Conservation (phyloP, 2,113 vertebrate genomes). For the Cavia aperea region DNA sequence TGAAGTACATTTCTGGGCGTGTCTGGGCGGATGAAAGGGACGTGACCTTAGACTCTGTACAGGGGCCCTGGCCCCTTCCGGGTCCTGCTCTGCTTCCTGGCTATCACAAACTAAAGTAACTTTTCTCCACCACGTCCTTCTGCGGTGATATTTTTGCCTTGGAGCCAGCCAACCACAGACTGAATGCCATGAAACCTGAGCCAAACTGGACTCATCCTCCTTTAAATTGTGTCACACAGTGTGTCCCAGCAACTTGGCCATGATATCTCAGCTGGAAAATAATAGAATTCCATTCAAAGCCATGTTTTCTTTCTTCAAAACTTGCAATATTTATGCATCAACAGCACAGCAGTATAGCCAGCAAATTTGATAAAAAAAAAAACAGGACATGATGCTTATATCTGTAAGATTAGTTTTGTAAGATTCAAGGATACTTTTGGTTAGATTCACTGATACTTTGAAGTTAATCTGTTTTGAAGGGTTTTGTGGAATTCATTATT, state of each 20-base stretch:
- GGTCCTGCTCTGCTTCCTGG: background rate
- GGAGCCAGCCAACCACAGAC: background rate
- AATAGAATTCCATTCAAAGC: background rate
- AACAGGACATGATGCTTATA: background rate
- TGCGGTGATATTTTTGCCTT: background rate
- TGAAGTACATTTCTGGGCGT: background rate
- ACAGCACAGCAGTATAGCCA: background rate
- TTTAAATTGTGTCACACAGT: background rate
- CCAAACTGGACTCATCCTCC: background rate
- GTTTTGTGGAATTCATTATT: background rate
- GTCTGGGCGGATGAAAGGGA: background rate
- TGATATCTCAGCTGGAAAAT: background rate
- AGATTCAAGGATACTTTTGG: background rate
- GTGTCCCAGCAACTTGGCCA: background rate
- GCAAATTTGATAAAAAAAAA: background rate
- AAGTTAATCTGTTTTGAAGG: slow-evolving; percentile 5
- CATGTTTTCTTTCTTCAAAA: background rate
- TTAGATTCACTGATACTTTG: slow-evolving; percentile 6
- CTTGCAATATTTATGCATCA: background rate
- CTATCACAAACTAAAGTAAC: background rate
- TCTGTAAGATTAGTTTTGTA: background rate
- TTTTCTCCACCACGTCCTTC: background rate
- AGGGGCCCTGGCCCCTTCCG: too few relatives aligned
- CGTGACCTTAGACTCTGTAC: too few relatives aligned
- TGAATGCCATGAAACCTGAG: background rate